Evolutionary conservation across 2,888 invertebrate genomes (phyloP).

Genomic region (Psylliodes chrysocephalus): DNA sequence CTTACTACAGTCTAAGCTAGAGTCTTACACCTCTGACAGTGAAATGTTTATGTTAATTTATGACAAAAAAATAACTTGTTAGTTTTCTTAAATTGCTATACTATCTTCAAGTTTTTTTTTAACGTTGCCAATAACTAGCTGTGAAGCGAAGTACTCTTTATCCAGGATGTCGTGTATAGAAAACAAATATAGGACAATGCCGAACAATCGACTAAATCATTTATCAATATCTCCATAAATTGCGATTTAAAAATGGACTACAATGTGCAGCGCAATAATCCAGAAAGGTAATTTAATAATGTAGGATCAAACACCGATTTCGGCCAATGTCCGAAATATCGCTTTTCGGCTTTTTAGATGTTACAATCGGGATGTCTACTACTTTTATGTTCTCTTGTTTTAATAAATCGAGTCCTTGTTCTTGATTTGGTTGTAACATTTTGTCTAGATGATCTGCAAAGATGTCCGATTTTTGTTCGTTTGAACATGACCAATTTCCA

Average conservation of each 20-base stretch:
- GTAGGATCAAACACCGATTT: no score
- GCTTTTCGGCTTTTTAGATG: no score
- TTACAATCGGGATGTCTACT: no score
- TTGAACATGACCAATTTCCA: no score
- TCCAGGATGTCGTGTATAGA: constrained; percentile 14
- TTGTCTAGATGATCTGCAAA: no score
- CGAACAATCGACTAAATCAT: constrained; percentile 3
- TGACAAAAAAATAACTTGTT: not conserved
- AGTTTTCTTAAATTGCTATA: constrained; percentile 5
- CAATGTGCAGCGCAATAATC: constrained; percentile 13
- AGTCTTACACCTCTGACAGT: constrained; percentile 7
- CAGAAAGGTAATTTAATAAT: not conserved
- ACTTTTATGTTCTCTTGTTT: no score
- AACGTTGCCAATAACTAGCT: constrained; percentile 21
- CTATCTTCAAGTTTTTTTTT: constrained; percentile 1
- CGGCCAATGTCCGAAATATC: no score
- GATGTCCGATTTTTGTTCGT: no score
- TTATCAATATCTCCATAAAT: not conserved
- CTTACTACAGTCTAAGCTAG: constrained; percentile 2
- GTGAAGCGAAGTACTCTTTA: constrained; percentile 20
- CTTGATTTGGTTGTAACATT: no score
- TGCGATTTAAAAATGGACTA: constrained; percentile 10
- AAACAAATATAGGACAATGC: not conserved
- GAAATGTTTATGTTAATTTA: not conserved
- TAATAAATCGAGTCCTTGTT: no score